Conservation (phyloP, 2,797 vertebrate genomes). For the Argyrosomus regius region DNA sequence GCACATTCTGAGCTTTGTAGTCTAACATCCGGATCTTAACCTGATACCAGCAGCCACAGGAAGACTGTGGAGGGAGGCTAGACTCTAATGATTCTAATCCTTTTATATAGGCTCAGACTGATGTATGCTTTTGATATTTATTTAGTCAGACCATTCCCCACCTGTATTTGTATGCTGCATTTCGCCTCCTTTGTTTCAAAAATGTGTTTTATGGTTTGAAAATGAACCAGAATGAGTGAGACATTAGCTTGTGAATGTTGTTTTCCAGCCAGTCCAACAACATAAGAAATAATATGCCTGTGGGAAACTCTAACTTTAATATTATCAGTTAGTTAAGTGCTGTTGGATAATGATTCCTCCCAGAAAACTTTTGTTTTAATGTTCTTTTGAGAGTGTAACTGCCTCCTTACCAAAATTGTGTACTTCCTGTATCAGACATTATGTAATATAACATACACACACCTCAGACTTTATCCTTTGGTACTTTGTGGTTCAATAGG, state of each 20-base stretch:
- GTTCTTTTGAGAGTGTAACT: background rate
- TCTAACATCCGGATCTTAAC: background rate
- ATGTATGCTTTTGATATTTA: background rate
- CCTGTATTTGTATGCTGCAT: background rate
- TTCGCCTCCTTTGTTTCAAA: background rate
- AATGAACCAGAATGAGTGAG: background rate
- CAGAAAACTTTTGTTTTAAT: background rate
- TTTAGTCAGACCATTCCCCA: background rate
- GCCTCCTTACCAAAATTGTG: background rate
- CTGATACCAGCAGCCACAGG: background rate
- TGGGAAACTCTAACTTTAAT: background rate
- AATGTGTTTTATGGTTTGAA: too few species aligned
- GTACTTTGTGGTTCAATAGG: background rate
- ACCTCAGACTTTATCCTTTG: background rate
- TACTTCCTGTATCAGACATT: background rate
- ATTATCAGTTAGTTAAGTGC: background rate
- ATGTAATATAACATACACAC: background rate
- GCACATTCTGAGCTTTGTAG: slow-evolving; percentile 2
- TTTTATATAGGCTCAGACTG: background rate
- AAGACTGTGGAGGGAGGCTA: background rate
- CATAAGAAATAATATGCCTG: background rate
- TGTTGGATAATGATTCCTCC: background rate
- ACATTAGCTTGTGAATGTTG: too few species aligned
- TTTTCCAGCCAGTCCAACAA: background rate
- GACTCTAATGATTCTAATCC: background rate